Evolutionary conservation across 2,113 vertebrate species (phyloP), one percentile per base, ranked within the genome.

Genomic region (Heloderma charlesbogerti): DNA sequence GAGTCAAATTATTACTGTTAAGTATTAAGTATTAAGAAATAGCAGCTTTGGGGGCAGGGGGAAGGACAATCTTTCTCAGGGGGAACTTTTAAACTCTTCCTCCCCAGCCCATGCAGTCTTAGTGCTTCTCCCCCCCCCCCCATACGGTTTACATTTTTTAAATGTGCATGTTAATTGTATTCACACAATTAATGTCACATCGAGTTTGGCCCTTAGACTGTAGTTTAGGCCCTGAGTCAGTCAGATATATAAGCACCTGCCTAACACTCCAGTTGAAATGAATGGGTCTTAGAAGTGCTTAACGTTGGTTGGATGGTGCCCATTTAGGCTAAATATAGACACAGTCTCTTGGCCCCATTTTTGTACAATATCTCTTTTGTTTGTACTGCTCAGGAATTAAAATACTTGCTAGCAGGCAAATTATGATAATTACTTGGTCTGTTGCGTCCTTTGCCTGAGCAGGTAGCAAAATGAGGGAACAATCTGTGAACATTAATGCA

Each of bases 401-500:
- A 84, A 85, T 90, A 51, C 40, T 67, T 29, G 71, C 72, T 85
- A 78, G 34, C 40, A 84, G 72, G 54, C 72, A 77, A 90, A 75
- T 84, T 84, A 89, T 66, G 54, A 77, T 69, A 88, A 88, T 88
- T 71, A 88, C 43, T 88, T 88, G 77, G 63, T 88, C 60, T 66
- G 63, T 51, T 88, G 77, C 87, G 81, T 69, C 77, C 87, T 71
- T 81, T 88, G 87, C 87, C 45, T 81, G 60, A 51, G 12, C 34
- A 69, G 43, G 60, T 80, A 88, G 87, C 75, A 80, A 67, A 80
- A 87, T 4, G 13, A 25, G 74, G 37, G 54, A 45, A 88, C 87
- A 81, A 81, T 69, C 37, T 45, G 34, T 69, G 74, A n/a, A 45
- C 57, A 78, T 45, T 63, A 88, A 63, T 67, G 27, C 87, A 80